Evolutionary conservation across 2,113 vertebrate genomes (phyloP), one percentile per base, ranked within the genome.

Genomic region (Lynx canadensis): DNA sequence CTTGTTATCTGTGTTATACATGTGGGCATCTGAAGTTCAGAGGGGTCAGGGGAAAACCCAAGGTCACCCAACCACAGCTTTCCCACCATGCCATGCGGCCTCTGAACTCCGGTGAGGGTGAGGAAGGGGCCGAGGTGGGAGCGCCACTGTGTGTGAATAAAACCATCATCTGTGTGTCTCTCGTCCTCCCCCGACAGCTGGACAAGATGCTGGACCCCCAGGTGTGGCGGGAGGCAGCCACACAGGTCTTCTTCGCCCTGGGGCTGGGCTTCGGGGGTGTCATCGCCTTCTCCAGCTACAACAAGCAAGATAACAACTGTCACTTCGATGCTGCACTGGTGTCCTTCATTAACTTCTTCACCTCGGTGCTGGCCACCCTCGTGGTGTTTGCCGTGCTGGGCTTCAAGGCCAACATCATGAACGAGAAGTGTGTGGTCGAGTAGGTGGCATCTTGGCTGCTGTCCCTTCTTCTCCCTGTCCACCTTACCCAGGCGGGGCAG

Each of bases 231-330:
- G 99, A 99, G 97, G 99, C 99, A 12, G 99, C 99, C 90, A 99
- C 99, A 0, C 99, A 99, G 98, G 99, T 99, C 60, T 99, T 99
- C 98, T 99, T 99, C 0, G 99, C 99, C 27, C 97, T 99, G 73
- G 99, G 99, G 7, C 98, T 99, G 89, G 99, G 99, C 55, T 99
- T 99, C 0, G 99, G 99, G 2, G 99, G 99, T 0, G 99, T 99
- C 98, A 99, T 99, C 0, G 99, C 99, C 84, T 99, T 99, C 98
- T 99, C 99, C 98, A 99, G 99, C 98, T 99, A 99, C 99, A 99
- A 99, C 98, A 99, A 99, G 97, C 99, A 99, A 79, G 99, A 99
- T 98, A 99, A 99, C 98, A 99, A 99, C 99, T 99, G 99, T 97
- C 99, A 99, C 98, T 99, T 99, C 1, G 99, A 99, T 0, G 99